Base-by-base conservation (phyloP, 2,113 vertebrate genomes). In the Zosterops pallidus region DNA sequence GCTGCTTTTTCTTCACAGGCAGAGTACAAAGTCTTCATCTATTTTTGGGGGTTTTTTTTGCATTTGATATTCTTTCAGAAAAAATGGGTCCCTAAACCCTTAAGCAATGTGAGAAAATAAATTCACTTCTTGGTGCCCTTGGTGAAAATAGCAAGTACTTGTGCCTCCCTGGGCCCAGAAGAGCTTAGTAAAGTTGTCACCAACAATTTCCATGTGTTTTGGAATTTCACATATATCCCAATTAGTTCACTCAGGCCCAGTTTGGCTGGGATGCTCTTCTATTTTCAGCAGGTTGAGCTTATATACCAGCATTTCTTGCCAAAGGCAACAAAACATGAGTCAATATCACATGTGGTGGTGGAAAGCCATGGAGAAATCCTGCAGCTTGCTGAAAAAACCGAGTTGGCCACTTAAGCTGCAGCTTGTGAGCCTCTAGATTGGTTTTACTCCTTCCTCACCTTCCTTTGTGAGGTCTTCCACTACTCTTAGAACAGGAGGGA, bases 271-370 rank as follows among this genome's bases (percentile, higher is more conserved):
- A 55, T 74, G 67, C 39, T 86, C 75, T 90, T 87, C 80, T 96
- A 37, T 96, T 96, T 96, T 92, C 89, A 93, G 68, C 72, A 81
- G 64, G 52, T 78, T 90, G 68, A 93, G 80, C 24, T 80, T 90
- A 72, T 93, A 69, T 62, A 35, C 41, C 70, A 85, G 28, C 33
- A 44, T 49, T 86, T 89, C 44, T 86, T 2, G 72, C 94, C 96
- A 97, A 95, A 95, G 89, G 64, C 76, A 93, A 75, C 89, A 90
- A 88, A 90, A 77, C 9, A 23, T 78, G 80, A 92, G 69, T 89
- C 60, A 89, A 4, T 63, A 46, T 86, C 72, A 46, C 42, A 64
- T 75, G 60, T 86, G 89, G 52, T 63, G 77, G 56, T 71, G 83
- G 72, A 92, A 89, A 63, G 33, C 89, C 22, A 23, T 84, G 80